A percentile compares a stretch with the other conserved stretches of the same genome.
Evolutionary conservation across 1,140 invertebrate species (phyloP).

Genomic region (Caenorhabditis latens): DNA sequence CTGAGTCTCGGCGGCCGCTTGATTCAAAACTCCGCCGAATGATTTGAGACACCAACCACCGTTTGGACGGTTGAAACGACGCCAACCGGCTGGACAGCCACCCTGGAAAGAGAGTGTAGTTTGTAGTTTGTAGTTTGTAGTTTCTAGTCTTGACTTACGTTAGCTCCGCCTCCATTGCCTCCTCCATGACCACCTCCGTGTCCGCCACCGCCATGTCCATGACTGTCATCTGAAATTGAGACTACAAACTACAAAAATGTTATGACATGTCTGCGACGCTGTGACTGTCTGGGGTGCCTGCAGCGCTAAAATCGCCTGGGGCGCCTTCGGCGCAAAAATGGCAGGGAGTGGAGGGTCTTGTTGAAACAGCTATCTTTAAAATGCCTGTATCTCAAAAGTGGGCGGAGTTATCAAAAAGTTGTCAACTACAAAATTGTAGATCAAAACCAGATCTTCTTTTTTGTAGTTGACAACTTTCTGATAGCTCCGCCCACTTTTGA

Average conservation of each 20-base stretch:
- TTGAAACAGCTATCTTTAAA: no score
- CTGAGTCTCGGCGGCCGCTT: background rate
- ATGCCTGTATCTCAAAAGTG: no score
- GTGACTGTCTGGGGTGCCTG: no score
- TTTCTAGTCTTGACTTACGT: background rate
- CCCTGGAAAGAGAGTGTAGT: background rate
- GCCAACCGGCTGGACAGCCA: constrained; percentile 3
- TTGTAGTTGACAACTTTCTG: no score
- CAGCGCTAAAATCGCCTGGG: no score
- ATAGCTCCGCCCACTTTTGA: no score
- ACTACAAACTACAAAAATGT: background rate
- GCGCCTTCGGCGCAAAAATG: no score
- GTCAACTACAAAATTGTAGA: no score
- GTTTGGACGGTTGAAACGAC: constrained; percentile 11
- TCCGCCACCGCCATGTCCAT: background rate
- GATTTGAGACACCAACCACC: constrained; percentile 8
- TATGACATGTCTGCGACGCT: no score
- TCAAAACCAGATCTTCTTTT: no score
- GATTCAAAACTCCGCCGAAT: background rate
- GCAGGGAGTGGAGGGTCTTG: no score
- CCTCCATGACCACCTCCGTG: background rate
- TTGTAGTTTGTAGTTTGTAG: background rate
- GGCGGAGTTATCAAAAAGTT: no score
- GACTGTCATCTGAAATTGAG: background rate
- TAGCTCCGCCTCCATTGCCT: background rate